Evolutionary conservation across 2,113 vertebrate genomes (phyloP).

Genomic region (Xiphorhynchus elegans): DNA sequence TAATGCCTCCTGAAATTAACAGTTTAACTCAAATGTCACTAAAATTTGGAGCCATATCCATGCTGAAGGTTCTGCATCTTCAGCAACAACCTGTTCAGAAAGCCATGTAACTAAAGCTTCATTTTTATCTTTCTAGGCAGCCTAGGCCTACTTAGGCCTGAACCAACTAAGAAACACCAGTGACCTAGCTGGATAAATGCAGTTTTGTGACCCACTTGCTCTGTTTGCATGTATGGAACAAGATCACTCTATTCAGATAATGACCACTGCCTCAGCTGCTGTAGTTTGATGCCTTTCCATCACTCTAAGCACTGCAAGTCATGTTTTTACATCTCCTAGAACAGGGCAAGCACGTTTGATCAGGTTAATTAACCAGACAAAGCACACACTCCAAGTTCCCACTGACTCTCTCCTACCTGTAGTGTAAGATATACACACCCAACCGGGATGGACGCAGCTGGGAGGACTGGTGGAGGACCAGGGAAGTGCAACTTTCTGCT

Average conservation of each 20-base stretch:
- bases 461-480: not conserved
- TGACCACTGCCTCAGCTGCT: not conserved
- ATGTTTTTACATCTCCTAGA: not conserved
- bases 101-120: not conserved
- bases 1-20: not conserved
- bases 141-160: not conserved
- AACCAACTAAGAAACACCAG: not conserved
- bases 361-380: not conserved
- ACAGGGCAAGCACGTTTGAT: not conserved
- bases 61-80: not conserved
- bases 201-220: not conserved
- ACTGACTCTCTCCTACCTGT: not conserved
- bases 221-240: not conserved
- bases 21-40: not conserved
- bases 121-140: not conserved
- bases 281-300: not conserved
- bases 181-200: not conserved
- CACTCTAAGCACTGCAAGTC: not conserved
- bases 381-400: not conserved
- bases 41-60: not conserved
- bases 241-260: not conserved
- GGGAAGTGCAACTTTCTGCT: not conserved
- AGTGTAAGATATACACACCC: not conserved
- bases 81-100: not conserved
- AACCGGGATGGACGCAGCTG: not conserved